Base-by-base conservation (phyloP, 2,113 vertebrate species). In the Climacteris rufus region DNA sequence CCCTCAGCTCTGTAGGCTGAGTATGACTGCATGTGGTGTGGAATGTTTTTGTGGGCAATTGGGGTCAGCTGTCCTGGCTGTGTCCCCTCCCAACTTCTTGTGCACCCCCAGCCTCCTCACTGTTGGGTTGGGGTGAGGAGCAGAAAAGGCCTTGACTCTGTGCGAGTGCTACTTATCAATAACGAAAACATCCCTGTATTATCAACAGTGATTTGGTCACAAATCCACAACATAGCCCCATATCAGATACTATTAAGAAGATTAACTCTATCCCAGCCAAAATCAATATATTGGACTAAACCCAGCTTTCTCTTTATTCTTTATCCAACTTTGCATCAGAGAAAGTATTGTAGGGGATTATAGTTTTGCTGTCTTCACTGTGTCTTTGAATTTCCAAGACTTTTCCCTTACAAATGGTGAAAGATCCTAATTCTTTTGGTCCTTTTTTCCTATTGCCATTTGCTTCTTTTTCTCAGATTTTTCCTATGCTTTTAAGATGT, bases 361-460 rank as follows among this genome's bases (percentile, higher is more conserved):
- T 35, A 59, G 7, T 54, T 94, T 93, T 93, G 7, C 50, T 13
- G 0, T 5, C 69, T 70, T 39, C 22, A 65, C 14, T 17, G 5
- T 54, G n/a, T 64, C 76, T 84, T 87, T 72, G 45, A 94, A 45
- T 91, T 81, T 89, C n/a, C 25, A 76, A 76, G 30, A 52, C 16
- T n/a, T 60, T 56, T 22, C 12, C 13, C 24, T 74, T 69, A 68
- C 2, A 60, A 65, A 57, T 31, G 7, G 44, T 70, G 11, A 81
- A 89, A 87, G 6, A 31, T 37, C 12, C 35, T 70, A 31, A 68
- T 20, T 64, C 50, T 60, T 57, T 37, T 23, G 7, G 2, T 37
- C 23, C 15, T 3, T 63, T 42, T 63, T 44, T 76, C 14, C 17
- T 81, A 42, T 15, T 23, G 11, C 8, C 47, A 30, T 93, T 81